Evolutionary conservation across 1,140 invertebrate species (phyloP), one percentile per base, ranked within the genome.

Genomic region (Meloidogyne exigua): DNA sequence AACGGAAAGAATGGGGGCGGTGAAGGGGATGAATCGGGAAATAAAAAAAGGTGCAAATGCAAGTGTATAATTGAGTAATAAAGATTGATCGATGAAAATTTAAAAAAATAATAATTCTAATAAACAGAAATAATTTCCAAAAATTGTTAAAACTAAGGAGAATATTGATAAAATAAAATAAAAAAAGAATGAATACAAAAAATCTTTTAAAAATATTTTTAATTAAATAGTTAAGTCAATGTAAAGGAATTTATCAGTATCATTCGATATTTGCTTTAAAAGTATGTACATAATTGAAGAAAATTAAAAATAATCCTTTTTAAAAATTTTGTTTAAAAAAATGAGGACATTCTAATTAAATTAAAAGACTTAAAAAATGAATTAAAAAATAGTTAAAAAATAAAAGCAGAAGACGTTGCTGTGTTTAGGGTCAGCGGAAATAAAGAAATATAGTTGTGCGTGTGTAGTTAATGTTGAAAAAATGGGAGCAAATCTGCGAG

Each of bases 11-110:
- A 67, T 39, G 32, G 25, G n/a, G 42, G 67, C 1, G 25, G 25
- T 5, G 68, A 26, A 62, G 36, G 25, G 68, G 62, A 72, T 72
- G 28, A 49, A 74, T 28, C 75, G 68, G 23, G 25, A 32, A 57
- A 74, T 74, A 25, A 69, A 42, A 74, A 74, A 36, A 28, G 57
- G 57, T 15, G 64, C 2, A 42, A 25, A 57, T 25, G 49, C 21
- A 28, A 21, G n/a, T 23, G 71, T 21, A 25, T 63, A 25, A 49
- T 36, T 18, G 32, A 36, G 15, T 39, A 39, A 25, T 32, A 36
- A 23, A 76, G 57, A 44, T 23, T 25, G 18, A 49, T 62, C 15
- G 32, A 76, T 68, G 36, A 13, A 68, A 9, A 64, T 25, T 25
- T n/a, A n/a, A n/a, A n/a, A n/a, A 32, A 67, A 21, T 13, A 23